Conservation (phyloP, 2,888 invertebrate species). For the Xestobium rufovillosum region DNA sequence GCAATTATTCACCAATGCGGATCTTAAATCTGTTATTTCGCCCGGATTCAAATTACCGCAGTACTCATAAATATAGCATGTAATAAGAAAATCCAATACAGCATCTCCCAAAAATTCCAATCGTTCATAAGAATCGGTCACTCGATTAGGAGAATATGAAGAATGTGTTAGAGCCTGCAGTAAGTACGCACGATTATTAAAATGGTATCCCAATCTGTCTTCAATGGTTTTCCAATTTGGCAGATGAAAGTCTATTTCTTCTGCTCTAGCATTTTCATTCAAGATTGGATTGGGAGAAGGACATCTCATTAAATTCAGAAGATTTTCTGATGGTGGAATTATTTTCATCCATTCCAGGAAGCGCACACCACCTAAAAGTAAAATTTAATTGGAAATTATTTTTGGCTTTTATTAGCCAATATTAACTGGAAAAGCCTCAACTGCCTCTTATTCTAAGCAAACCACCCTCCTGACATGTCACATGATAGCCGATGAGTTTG, state of each 20-base stretch:
- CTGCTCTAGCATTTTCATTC: constrained; percentile 34
- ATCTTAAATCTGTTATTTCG: constrained; percentile 84
- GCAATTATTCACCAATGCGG: constrained; percentile 93
- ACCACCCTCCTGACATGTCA: too few relatives aligned
- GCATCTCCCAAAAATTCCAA: constrained; percentile 93
- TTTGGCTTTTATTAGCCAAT: constrained; percentile 7
- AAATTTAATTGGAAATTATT: constrained; percentile 2
- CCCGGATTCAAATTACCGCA: constrained; percentile 67
- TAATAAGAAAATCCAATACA: constrained; percentile 81
- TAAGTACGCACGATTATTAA: constrained; percentile 72
- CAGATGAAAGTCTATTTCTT: constrained; percentile 44
- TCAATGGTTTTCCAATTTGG: constrained; percentile 47
- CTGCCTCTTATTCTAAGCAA: too few relatives aligned
- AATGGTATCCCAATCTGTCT: constrained; percentile 61
- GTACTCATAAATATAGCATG: constrained; percentile 78
- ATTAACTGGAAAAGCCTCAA: too few relatives aligned
- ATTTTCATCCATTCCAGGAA: constrained; percentile 46
- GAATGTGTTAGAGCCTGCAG: constrained; percentile 92
- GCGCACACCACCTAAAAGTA: constrained; percentile 30
- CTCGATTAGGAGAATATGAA: constrained; percentile 70
- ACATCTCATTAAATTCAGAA: constrained; percentile 28
- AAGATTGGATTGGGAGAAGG: constrained; percentile 40
- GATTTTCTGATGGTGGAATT: constrained; percentile 34
- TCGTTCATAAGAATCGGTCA: constrained; percentile 83
- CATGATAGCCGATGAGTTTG: too few relatives aligned